phyloP scores from a whole-genome alignment of 2,888 invertebrate genomes.

The Gryllus longicercus region DNA sequence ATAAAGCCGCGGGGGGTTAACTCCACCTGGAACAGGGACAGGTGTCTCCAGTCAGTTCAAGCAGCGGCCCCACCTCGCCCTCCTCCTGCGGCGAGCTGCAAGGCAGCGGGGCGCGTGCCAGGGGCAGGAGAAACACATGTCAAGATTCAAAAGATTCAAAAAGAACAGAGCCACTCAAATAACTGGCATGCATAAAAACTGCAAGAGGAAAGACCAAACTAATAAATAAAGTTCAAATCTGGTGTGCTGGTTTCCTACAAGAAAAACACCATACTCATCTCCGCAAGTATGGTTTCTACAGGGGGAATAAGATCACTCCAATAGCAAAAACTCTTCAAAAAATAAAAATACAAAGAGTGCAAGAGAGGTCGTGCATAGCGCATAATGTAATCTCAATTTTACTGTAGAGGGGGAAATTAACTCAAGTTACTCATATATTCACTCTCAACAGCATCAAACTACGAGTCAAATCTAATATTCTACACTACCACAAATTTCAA shows the following conservation, averaged over 20 bases:
- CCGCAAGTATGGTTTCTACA: slow-evolving; percentile 18
- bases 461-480: slow-evolving; percentile 26
- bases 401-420: not conserved
- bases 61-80: slow-evolving; percentile 21
- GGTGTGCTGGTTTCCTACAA: slow-evolving; percentile 17
- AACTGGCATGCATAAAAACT: slow-evolving; percentile 4
- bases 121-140: slow-evolving; percentile 20
- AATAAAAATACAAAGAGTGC: slow-evolving; percentile 28
- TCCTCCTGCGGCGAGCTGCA: not conserved
- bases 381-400: slow-evolving; percentile 25
- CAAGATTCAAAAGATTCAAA: slow-evolving; percentile 6
- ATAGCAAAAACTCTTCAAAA: not conserved
- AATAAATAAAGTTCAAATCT: slow-evolving; percentile 8
- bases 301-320: slow-evolving; percentile 20
- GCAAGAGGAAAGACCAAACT: slow-evolving; percentile 17
- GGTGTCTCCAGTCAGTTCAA: slow-evolving; percentile 35
- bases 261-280: slow-evolving; percentile 17
- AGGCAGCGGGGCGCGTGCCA: slow-evolving; percentile 28
- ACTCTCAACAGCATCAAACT: slow-evolving; percentile 30
- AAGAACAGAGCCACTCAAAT: slow-evolving; percentile 17
- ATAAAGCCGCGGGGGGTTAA: slow-evolving; percentile 39
- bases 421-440: slow-evolving; percentile 21
- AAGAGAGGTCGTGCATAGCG: slow-evolving; percentile 33
- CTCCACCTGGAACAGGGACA: slow-evolving; percentile 39
- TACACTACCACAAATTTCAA: slow-evolving; percentile 30